Conservation (phyloP, 2,113 vertebrate genomes). For the Bubo bubo region DNA sequence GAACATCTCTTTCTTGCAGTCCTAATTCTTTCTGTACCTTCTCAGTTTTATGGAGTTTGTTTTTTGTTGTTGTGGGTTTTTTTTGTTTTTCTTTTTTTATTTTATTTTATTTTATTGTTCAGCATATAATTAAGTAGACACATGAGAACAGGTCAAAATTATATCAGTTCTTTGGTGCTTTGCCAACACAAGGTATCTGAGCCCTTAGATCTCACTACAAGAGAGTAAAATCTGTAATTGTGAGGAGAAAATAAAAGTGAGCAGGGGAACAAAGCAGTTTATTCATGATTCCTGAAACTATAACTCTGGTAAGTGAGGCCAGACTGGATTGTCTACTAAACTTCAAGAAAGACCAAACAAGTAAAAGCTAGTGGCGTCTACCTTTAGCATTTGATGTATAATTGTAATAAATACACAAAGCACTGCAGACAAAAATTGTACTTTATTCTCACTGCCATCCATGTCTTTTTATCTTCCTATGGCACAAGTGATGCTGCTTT, state of each 20-base stretch:
- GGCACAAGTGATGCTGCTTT: background rate
- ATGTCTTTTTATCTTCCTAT: background rate
- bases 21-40: background rate
- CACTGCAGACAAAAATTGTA: background rate
- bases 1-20: background rate
- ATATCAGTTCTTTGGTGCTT: background rate
- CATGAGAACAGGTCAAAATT: background rate
- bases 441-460: background rate
- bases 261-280: background rate
- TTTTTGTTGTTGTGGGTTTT: background rate
- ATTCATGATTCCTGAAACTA: background rate
- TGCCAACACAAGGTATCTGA: background rate
- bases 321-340: background rate
- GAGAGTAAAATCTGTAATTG: background rate
- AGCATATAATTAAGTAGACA: background rate
- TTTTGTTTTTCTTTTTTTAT: background rate
- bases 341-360: background rate
- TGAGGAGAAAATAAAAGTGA: background rate
- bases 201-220: background rate
- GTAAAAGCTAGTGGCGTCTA: background rate
- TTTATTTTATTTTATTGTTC: background rate
- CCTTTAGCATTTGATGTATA: background rate
- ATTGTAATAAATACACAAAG: background rate
- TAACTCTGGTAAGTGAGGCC: background rate
- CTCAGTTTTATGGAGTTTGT: background rate